Evolutionary conservation across 2,888 invertebrate genomes (phyloP), one percentile per base, ranked within the genome.

Genomic region (Lymantria dispar): DNA sequence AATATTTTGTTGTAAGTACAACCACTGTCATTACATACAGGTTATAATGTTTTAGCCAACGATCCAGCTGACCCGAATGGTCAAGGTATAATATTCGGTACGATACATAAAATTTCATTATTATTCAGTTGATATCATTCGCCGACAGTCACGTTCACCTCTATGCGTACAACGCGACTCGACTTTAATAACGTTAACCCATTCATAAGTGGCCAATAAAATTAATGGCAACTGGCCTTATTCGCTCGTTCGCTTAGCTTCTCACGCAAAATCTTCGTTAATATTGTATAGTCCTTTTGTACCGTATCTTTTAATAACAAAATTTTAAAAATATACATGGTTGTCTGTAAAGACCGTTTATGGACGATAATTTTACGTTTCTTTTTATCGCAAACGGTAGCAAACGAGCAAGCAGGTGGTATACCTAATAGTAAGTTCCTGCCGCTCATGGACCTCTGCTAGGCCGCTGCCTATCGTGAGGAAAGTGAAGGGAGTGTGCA

Each of bases 141-240:
- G 60, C 79, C 74, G 77, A 64, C 72, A 70, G 85, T 83, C 85
- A 84, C 84, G 85, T 85, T 61, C 68, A 51, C 51, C 56, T 63
- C 62, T 69, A 73, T 70, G 68, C 63, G 60, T 64, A 57, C 69
- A 70, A 80, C 79, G 80, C 76, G 80, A 71, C 68, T 66, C 55
- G 86, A 83, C 73, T 84, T 54, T 58, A 62, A 70, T 72, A 78
- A 71, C 47, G 45, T 50, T 64, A 59, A 60, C 63, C 68, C 81
- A 84, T 87, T 85, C 83, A 85, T 74, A 74, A 76, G 60, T 61
- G 50, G 54, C 68, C 61, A 60, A 64, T 64, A 68, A 68, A 68
- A 64, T 67, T 62, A 68, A 68, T 56, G 46, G 50, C 56, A 41
- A 47, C 56, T 60, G 60, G 65, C 62, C 62, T 60, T 67, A 62